Evolutionary conservation across 2,797 vertebrate genomes (phyloP), one percentile per base, ranked within the genome.

Genomic region (Mycteria americana): DNA sequence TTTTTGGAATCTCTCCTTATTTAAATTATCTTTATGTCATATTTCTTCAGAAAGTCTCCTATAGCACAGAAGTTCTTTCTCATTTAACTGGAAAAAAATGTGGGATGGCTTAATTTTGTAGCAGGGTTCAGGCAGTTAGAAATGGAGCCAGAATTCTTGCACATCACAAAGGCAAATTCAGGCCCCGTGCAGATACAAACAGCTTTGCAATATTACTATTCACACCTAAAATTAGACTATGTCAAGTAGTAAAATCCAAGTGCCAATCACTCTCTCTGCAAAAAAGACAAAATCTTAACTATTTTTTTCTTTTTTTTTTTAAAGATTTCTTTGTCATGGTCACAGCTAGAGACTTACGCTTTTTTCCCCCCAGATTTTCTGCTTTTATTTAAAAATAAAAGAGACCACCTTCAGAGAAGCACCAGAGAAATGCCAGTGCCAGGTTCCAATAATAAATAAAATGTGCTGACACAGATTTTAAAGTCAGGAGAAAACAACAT

Each of bases 331-430:
- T 95, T 94, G 18, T 86, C 59, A 51, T 17, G 33, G 80, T 72
- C 77, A 76, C 28, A 65, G 70, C 27, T 73, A 73, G 46, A 89
- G 27, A 69, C 31, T 82, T 82, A 50, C 0, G 3, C 1, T 54
- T 25, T 45, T 6, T 11, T 18, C 4, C 1, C 2, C 10, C 11
- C 10, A 14, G 9, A 72, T 65, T 74, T 92, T 93, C 60, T 56
- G 7, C n/a, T 94, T 85, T 93, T 91, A 78, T 90, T 95, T 85
- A 57, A 93, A 95, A 91, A 92, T 64, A 77, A 94, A 96, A 78
- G 50, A 30, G 7, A 81, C 27, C 30, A 69, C 31, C 31, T 86
- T 84, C 63, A 92, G 54, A 89, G 90, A 91, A 85, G 73, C 45
- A 85, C 51, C 25, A 65, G 45, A 69, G 41, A 92, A 83, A 81